Conservation (phyloP, 1,140 invertebrate genomes). For the Drosophila guanche region DNA sequence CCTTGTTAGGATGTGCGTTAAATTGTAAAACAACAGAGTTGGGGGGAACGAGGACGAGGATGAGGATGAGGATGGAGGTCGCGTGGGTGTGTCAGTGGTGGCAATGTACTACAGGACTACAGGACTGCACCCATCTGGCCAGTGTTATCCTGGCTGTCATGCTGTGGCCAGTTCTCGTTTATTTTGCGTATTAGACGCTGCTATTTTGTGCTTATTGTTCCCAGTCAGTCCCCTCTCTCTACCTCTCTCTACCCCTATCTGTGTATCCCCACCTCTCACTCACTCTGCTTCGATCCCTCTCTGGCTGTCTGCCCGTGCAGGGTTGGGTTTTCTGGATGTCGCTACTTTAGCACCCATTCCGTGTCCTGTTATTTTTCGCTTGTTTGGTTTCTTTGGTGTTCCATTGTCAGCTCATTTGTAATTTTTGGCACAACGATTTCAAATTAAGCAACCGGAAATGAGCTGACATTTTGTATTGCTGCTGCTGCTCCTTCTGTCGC, state of each 20-base stretch:
- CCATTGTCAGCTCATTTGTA: constrained; percentile 80
- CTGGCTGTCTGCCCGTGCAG: not conserved
- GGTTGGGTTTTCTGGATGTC: too few relatives aligned
- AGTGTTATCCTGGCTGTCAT: constrained; percentile 62
- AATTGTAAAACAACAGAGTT: constrained; percentile 75
- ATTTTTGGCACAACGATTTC: constrained; percentile 79
- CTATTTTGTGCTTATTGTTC: constrained; percentile 78
- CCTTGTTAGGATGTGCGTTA: constrained; percentile 78
- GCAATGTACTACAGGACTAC: constrained; percentile 23
- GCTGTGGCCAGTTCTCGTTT: constrained; percentile 75
- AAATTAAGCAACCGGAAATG: constrained; percentile 82
- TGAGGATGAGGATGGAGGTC: constrained; percentile 3
- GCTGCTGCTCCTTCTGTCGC: constrained; percentile 23
- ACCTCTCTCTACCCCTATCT: too few relatives aligned
- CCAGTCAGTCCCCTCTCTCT: constrained; percentile 17
- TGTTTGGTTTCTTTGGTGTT: constrained; percentile 76
- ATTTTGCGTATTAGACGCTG: constrained; percentile 81
- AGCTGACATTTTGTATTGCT: constrained; percentile 65
- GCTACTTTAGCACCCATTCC: constrained; percentile 11
- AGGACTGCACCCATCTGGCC: constrained; percentile 56
- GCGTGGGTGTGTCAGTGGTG: not conserved
- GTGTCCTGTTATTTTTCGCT: constrained; percentile 76
- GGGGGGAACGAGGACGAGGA: not conserved
- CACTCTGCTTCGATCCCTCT: not conserved
- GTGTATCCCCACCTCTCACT: not conserved